These are phyloP conservation scores for Takifugu flavidus DNA, from an alignment of 2,113 vertebrate species.

Conservation along the genomic window DNA sequence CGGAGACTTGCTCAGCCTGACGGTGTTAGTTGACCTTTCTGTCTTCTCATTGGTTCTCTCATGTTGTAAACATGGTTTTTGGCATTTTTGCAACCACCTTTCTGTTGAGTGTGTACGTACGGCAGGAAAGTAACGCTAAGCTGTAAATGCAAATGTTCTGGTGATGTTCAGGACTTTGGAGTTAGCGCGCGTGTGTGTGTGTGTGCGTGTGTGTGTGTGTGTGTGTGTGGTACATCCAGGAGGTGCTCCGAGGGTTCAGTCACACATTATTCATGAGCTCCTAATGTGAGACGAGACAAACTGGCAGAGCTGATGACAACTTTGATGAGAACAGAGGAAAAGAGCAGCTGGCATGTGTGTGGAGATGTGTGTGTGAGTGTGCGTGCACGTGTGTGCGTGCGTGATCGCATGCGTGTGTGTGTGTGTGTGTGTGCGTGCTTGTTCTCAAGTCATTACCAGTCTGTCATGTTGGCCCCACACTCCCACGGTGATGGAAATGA, in stretches of 20 bases:
- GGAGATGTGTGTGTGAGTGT: slow-evolving; percentile 20
- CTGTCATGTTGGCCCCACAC: slow-evolving; percentile 61
- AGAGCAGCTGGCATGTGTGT: slow-evolving; percentile 60
- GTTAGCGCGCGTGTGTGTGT: slow-evolving; percentile 1
- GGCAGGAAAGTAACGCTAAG: no score
- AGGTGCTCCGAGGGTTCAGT: slow-evolving; percentile 57
- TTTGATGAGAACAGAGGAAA: slow-evolving; percentile 66
- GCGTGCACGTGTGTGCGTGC: slow-evolving; percentile 17
- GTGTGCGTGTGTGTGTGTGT: slow-evolving; percentile 8
- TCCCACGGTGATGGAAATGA: slow-evolving; percentile 58
- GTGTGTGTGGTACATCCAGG: slow-evolving; percentile 26
- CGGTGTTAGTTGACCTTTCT: slow-evolving; percentile 1
- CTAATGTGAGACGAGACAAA: slow-evolving; percentile 69
- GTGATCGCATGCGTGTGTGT: slow-evolving; percentile 19
- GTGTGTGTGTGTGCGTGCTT: slow-evolving; percentile 28
- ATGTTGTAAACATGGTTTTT: slow-evolving; percentile 1
- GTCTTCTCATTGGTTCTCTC: neutral
- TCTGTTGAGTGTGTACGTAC: slow-evolving; percentile 10
- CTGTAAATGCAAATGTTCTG: neutral
- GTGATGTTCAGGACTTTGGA: no score
- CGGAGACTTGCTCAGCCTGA: slow-evolving; percentile 1
- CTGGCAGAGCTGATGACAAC: slow-evolving; percentile 67
- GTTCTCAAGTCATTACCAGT: slow-evolving; percentile 61
- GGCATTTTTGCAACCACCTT: slow-evolving; percentile 29
- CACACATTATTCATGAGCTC: slow-evolving; percentile 68